These are phyloP conservation scores for Brachirus orientalis DNA, from an alignment of 2,113 vertebrate genomes.

Conservation along the genomic window DNA sequence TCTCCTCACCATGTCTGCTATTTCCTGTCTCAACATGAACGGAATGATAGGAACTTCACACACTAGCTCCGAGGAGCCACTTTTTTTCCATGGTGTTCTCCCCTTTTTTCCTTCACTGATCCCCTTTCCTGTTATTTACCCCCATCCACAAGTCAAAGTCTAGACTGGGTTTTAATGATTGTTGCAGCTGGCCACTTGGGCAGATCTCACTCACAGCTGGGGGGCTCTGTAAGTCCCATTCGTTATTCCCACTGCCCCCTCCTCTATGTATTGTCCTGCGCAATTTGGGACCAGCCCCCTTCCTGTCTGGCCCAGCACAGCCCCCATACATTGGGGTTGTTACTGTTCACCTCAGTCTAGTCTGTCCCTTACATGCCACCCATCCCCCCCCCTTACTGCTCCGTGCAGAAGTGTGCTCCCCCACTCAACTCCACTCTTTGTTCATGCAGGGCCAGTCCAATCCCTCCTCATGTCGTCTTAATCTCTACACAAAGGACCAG, in stretches of 20 bases:
- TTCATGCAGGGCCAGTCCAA: slow-evolving; percentile 72
- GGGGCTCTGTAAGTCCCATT: slow-evolving; percentile 44
- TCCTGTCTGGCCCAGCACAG: slow-evolving; percentile 62
- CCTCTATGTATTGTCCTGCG: slow-evolving; percentile 54
- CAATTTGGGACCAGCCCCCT: slow-evolving; percentile 52
- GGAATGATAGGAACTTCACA: slow-evolving; percentile 82
- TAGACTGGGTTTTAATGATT: slow-evolving; percentile 84
- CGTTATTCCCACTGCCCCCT: slow-evolving; percentile 9
- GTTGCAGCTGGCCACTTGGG: slow-evolving; percentile 76
- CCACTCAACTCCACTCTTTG: slow-evolving; percentile 72
- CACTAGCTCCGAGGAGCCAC: slow-evolving; percentile 40
- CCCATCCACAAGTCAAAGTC: slow-evolving; percentile 79
- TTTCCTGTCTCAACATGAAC: slow-evolving; percentile 82
- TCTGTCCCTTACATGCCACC: slow-evolving; percentile 39
- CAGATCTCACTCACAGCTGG: slow-evolving; percentile 64
- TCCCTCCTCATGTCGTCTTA: slow-evolving; percentile 82
- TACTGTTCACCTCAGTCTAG: slow-evolving; percentile 53
- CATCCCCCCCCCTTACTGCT: slow-evolving; percentile 57
- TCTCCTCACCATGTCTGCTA: slow-evolving; percentile 59
- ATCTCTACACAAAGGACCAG: slow-evolving; percentile 85
- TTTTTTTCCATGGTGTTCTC: slow-evolving; percentile 38
- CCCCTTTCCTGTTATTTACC: slow-evolving; percentile 50
- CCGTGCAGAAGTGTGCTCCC: slow-evolving; percentile 48
- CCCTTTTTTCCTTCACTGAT: slow-evolving; percentile 46
- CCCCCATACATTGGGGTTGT: slow-evolving; percentile 58